Conservation (phyloP, 2,888 invertebrate species). For the Caenorhabditis japonica region DNA sequence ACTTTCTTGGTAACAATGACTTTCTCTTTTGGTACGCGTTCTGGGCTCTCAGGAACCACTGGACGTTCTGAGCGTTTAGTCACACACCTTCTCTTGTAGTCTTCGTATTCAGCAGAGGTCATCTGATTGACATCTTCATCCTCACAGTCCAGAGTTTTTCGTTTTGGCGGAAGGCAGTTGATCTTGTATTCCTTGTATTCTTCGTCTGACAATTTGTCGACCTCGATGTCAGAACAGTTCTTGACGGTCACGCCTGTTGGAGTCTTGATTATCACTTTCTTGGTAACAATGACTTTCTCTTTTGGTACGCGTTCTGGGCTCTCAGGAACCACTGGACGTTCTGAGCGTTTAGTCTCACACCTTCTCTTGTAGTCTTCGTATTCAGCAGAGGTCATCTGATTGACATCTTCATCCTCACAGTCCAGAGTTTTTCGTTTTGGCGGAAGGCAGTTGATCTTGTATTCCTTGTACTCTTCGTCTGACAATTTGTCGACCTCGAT, state of each 20-base stretch:
- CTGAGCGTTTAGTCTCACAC: background rate
- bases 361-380: constrained; percentile 5
- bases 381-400: background rate
- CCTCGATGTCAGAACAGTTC: constrained; percentile 13
- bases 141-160: constrained; percentile 12
- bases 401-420: background rate
- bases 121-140: constrained; percentile 13
- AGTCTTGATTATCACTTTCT: background rate
- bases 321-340: background rate
- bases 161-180: constrained; percentile 5
- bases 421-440: too few species aligned
- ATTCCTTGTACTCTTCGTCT: constrained; percentile 16
- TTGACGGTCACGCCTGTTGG: background rate
- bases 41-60: too few species aligned
- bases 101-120: background rate
- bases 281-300: background rate
- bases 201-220: constrained; percentile 17
- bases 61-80: too few species aligned
- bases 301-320: background rate
- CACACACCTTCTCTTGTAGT: constrained; percentile 2
- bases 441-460: constrained; percentile 9
- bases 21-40: too few species aligned
- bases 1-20: background rate
- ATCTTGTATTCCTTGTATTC: constrained; percentile 16
- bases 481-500: constrained; percentile 4